A percentile compares a stretch with the other conserved stretches of the same genome.
These are phyloP conservation scores for Neosilurus hyrtlii DNA, from an alignment of 2,797 vertebrate species.

Conservation along the genomic window DNA sequence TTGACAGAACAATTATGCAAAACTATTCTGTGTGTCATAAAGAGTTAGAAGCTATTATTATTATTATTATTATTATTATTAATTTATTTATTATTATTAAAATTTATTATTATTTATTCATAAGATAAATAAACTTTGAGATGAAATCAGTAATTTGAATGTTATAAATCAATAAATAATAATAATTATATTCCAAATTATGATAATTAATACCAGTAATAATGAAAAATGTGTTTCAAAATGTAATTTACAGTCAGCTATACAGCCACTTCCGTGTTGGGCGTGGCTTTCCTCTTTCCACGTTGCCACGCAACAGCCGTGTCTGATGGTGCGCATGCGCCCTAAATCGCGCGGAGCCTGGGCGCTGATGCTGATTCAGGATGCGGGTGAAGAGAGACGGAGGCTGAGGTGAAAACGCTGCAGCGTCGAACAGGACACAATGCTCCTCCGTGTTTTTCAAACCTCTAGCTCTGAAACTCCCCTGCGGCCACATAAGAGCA, in stretches of 20 bases:
- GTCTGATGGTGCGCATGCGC: not conserved
- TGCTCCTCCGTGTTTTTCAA: not conserved
- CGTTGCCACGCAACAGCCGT: slow-evolving; percentile 10
- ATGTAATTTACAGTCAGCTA: not conserved
- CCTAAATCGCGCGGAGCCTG: not conserved
- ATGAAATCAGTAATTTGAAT: too few species aligned
- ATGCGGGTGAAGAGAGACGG: slow-evolving; percentile 8
- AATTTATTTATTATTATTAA: too few species aligned
- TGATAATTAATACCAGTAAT: too few species aligned
- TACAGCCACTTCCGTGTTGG: not conserved
- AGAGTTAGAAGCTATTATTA: too few species aligned
- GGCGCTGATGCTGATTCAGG: slow-evolving; percentile 15
- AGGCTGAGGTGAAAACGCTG: slow-evolving; percentile 8
- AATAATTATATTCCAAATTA: too few species aligned
- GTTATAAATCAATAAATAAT: too few species aligned
- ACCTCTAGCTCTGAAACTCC: not conserved
- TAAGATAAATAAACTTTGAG: too few species aligned
- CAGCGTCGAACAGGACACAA: not conserved
- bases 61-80: too few species aligned
- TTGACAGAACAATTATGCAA: too few species aligned
- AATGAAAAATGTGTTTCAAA: not conserved
- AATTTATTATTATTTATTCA: too few species aligned
- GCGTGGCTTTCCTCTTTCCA: not conserved
- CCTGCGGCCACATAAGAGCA: not conserved
- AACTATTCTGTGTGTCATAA: too few species aligned